Conservation (phyloP, 1,140 invertebrate genomes). For the Musca domestica region DNA sequence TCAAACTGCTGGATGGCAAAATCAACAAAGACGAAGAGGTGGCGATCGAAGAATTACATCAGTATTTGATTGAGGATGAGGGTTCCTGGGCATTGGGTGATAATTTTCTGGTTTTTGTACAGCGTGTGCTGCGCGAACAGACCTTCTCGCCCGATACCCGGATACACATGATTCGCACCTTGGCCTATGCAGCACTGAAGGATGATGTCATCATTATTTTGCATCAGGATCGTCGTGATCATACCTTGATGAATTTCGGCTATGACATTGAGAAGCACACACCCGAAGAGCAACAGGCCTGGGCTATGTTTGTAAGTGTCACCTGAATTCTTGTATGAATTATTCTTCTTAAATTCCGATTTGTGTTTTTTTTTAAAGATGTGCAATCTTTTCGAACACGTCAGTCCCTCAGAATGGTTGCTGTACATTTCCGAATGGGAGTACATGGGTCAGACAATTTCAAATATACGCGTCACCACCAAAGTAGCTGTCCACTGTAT, state of each 20-base stretch:
- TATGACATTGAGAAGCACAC: constrained; percentile 76
- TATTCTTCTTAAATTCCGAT: background rate
- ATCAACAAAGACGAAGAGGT: constrained; percentile 67
- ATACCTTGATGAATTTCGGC: constrained; percentile 87
- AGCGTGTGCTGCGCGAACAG: constrained; percentile 66
- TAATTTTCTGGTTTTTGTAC: constrained; percentile 77
- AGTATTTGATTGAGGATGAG: constrained; percentile 83
- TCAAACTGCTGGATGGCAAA: constrained; percentile 63
- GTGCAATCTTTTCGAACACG: constrained; percentile 87
- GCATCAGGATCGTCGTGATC: constrained; percentile 85
- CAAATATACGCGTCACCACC: constrained; percentile 87
- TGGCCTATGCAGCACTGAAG: constrained; percentile 75
- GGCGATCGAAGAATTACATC: constrained; percentile 75
- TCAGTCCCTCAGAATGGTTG: constrained; percentile 87
- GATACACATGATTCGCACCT: constrained; percentile 66
- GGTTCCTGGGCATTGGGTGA: constrained; percentile 89
- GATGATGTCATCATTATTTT: constrained; percentile 87
- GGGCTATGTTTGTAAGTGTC: constrained; percentile 71
- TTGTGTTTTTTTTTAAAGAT: constrained; percentile 59
- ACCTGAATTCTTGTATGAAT: no score
- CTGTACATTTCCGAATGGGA: constrained; percentile 91
- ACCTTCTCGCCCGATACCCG: constrained; percentile 60
- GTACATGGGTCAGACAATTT: constrained; percentile 69
- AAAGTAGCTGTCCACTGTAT: constrained; percentile 86
- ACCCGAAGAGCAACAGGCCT: constrained; percentile 73